phyloP scores from a whole-genome alignment of 2,113 vertebrate genomes.

The Rhagologus leucostigma region DNA sequence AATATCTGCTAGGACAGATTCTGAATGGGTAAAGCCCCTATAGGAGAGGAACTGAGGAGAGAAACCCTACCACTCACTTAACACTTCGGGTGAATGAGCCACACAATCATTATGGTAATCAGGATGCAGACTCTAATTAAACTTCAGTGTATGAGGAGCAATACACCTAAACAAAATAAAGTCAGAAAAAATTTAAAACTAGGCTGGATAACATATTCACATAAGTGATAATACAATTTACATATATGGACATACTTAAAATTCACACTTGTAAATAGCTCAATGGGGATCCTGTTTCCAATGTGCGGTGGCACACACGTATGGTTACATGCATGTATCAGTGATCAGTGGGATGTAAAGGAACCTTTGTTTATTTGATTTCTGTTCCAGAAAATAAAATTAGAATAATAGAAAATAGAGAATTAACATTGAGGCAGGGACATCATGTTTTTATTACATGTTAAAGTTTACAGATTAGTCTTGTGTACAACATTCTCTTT shows the following conservation, averaged over 20 bases:
- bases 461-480: not conserved
- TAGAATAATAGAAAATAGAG: not conserved
- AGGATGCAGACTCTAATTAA: slow-evolving; percentile 64
- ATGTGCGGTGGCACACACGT: not conserved
- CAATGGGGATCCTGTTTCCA: not conserved
- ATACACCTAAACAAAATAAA: slow-evolving; percentile 58
- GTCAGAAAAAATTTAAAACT: slow-evolving; percentile 23
- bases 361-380: not conserved
- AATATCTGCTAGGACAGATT: not conserved
- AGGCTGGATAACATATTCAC: slow-evolving; percentile 35
- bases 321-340: not conserved
- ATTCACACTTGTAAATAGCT: slow-evolving; percentile 41
- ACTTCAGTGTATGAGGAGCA: not conserved
- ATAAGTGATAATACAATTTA: slow-evolving; percentile 32
- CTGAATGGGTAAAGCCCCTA: not conserved
- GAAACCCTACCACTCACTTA: not conserved
- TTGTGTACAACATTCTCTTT: not conserved
- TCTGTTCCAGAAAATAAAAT: not conserved
- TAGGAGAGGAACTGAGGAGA: not conserved
- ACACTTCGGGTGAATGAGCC: not conserved
- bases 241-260: not conserved
- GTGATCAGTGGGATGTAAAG: not conserved
- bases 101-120: slow-evolving; percentile 51
- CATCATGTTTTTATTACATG: not conserved
- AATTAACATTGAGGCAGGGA: not conserved